Base-by-base conservation (phyloP, 2,888 invertebrate genomes). In the Metacarcinus magister region DNA sequence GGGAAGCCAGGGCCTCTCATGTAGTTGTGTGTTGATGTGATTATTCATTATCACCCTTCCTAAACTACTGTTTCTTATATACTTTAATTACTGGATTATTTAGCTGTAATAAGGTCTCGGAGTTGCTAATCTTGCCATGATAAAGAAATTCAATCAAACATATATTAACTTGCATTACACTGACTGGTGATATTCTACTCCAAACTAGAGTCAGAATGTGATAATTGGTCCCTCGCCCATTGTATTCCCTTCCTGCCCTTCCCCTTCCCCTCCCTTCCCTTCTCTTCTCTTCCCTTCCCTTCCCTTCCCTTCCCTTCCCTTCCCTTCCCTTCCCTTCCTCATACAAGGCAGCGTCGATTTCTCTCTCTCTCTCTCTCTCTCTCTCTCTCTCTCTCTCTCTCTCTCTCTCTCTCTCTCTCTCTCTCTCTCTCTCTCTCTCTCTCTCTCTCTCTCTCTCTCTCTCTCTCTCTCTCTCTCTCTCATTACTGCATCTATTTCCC, bases 401-500 rank as follows among this genome's bases (percentile, higher is more conserved):
- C 23, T n/a, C n/a, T n/a, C 7, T n/a, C 8, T 2, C 7, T 5
- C 75, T 23, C n/a, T 75, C 75, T 19, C 2, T 23, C n/a, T 13
- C 19, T 75, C 67, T 28, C 82, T 32, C 87, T 5, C 48, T 13
- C 94, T 13, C 48, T 48, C 39, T n/a, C 89, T 39, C 89, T 48
- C 94, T 32, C 48, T 32, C 48, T 89, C 13, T 43, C 82, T 94
- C 43, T 75, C 28, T 48, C 54, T 32, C 48, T 46, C 2, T 28
- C 89, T 48, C 94, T 43, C 39, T 94, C 87, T 44, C 94, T 46
- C n/a, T n/a, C n/a, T n/a, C n/a, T n/a, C n/a, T n/a, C n/a, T n/a
- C n/a, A n/a, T n/a, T n/a, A n/a, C n/a, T n/a, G n/a, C n/a, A 8
- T 32, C 23, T 7, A 4, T 5, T 28, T 44, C 43, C 23, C 28